Base-by-base conservation (phyloP, 1,140 invertebrate species). In the Pogonomyrmex barbatus region DNA sequence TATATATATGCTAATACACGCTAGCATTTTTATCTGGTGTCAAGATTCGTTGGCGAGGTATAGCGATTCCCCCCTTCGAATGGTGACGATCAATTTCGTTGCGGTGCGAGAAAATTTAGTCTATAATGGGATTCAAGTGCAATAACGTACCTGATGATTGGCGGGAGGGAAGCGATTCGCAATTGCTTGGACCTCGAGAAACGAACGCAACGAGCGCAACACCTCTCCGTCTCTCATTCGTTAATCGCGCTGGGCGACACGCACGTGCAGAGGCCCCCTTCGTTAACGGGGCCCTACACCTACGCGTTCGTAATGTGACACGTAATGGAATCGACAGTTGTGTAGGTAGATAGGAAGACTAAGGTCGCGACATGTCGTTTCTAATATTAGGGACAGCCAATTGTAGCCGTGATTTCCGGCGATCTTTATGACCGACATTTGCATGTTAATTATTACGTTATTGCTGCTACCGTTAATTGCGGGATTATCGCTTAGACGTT, bases 141-240 rank as follows among this genome's bases (percentile, higher is more conserved):
- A 83, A 83, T 83, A 83, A 60, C 68, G 67, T 54, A 58, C 79
- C 79, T 54, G 77, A 81, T 56, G 63, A 54, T 30, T 9, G 24
- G 33, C 54, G 33, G 6, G 17, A 71, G 73, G 33, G 62, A 84
- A 86, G 89, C 86, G 71, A 87, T 67, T 76, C 30, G 81, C 84
- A 86, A 91, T 88, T 88, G 81, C 78, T 75, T 65, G 84, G 88
- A 75, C 89, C 88, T 90, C 89, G 88, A 79, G 42, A 24, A 24
- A 73, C 58, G 39, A 68, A 52, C 24, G 39, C 62, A 2, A 65
- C 24, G 81, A 8, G 73, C 71, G 54, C 30, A 24, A 24, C 24
- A 39, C 33, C 60, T 62, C n/a, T 33, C 60, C 30, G 56, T 68
- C 67, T 68, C 47, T 17, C 58, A 45, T 85, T 77, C 33, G 62